Base-by-base conservation (phyloP, 2,888 invertebrate species). In the Endotricha flammealis region DNA sequence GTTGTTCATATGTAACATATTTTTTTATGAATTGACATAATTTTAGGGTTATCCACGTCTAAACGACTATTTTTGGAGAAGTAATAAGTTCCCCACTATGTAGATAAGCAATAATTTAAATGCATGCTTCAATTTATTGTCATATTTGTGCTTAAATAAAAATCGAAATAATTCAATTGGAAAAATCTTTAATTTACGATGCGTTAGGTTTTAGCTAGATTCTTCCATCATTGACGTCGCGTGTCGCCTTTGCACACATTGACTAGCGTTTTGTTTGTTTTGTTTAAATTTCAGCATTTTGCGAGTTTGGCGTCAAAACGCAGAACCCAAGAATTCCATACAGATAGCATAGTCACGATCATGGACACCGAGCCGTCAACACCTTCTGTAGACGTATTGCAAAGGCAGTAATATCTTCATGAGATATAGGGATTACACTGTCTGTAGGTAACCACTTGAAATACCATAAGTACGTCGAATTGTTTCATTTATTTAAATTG, bases 141-240 rank as follows among this genome's bases (percentile, higher is more conserved):
- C 80, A 76, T 73, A 69, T 64, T 74, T 76, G 70, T 81, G 80
- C 82, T 83, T 83, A 47, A 83, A 82, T 81, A 82, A 82, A 82
- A 64, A 50, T 55, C 51, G n/a, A 62, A 49, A 53, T 74, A 79
- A 71, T 58, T 54, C 51, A 52, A 55, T 46, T 52, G 30, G 44
- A 50, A 49, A 45, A 46, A 60, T 72, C 58, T 75, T 72, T 64
- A 42, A 39, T 49, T 41, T 4, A 25, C 39, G 50, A 52, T 42
- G 50, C 4, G 6, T 3, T 14, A 29, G 46, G 46, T 46, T 38
- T 42, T 12, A 38, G 33, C 12, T 13, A 5, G 13, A 37, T 39
- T 30, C 38, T 41, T 38, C 35, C 31, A 46, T 24, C 9, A 34
- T 34, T 44, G 50, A 44, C 47, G 49, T 49, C 49, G 27, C 68